Evolutionary conservation across 2,888 invertebrate species (phyloP).

Genomic region (Xylophagus ater): DNA sequence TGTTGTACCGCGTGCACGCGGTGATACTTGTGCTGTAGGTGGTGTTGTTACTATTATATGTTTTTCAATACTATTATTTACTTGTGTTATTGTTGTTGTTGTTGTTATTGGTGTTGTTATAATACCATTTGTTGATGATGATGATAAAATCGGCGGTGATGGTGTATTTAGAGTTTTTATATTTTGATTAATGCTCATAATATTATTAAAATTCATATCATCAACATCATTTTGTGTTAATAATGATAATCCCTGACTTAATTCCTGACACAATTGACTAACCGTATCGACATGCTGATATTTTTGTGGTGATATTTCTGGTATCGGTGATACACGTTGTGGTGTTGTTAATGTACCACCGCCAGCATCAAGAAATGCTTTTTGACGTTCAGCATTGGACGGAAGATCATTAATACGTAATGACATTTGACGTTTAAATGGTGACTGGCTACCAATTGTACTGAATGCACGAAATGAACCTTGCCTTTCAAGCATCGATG

Average conservation of each 20-base stretch:
- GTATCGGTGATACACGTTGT: slow-evolving; percentile 59
- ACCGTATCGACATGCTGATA: slow-evolving; percentile 52
- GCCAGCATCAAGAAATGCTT: slow-evolving; percentile 36
- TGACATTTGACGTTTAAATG: slow-evolving; percentile 93
- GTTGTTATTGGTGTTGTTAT: slow-evolving; percentile 6
- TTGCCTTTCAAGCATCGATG: slow-evolving; percentile 87
- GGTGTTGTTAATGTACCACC: slow-evolving; percentile 29
- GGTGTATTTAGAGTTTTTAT: slow-evolving; percentile 29
- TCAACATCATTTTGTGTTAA: slow-evolving; percentile 48
- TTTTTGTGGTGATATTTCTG: slow-evolving; percentile 56
- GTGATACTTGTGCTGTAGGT: slow-evolving; percentile 43
- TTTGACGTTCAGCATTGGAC: slow-evolving; percentile 78
- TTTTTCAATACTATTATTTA: slow-evolving; percentile 1
- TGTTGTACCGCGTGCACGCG: slow-evolving; percentile 46
- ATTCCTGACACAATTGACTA: slow-evolving; percentile 64
- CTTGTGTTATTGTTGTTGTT: slow-evolving; percentile 9
- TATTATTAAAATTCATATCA: slow-evolving; percentile 47
- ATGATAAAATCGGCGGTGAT: slow-evolving; percentile 6
- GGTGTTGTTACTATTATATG: slow-evolving; percentile 19
- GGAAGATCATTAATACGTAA: slow-evolving; percentile 90
- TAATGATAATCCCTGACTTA: slow-evolving; percentile 56
- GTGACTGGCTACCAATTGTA: slow-evolving; percentile 66
- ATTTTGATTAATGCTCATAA: slow-evolving; percentile 45
- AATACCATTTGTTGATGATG: slow-evolving; percentile 8
- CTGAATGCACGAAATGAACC: slow-evolving; percentile 88